Percentiles rank a stretch among this genome's conserved stretches.
These are phyloP conservation scores for Dicentrarchus labrax DNA, from an alignment of 2,113 vertebrate genomes.

Conservation along the genomic window DNA sequence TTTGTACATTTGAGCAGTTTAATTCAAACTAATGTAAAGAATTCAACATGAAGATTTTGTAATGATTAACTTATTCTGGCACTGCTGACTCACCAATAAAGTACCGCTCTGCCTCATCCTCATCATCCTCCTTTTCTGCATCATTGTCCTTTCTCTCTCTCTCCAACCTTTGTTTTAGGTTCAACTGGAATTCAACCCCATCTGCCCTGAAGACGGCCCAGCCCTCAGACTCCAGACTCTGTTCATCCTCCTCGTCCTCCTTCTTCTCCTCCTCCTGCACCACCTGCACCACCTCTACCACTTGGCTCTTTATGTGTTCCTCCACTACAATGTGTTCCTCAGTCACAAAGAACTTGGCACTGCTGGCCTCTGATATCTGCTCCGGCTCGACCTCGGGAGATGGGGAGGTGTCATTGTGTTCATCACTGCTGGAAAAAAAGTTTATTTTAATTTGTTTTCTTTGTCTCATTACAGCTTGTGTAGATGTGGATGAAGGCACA, in stretches of 20 bases:
- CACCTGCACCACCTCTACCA: neutral
- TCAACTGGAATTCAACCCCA: slow-evolving; percentile 77
- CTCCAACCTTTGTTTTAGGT: slow-evolving; percentile 73
- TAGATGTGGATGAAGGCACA: neutral
- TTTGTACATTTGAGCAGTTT: neutral
- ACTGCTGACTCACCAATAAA: slow-evolving; percentile 78
- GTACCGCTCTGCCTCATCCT: slow-evolving; percentile 65
- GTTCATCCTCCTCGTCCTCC: slow-evolving; percentile 18
- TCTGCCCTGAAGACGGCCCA: slow-evolving; percentile 78
- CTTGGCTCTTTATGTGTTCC: slow-evolving; percentile 75
- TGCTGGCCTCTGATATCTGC: slow-evolving; percentile 46
- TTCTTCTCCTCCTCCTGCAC: slow-evolving; percentile 32
- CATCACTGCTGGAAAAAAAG: slow-evolving; percentile 78
- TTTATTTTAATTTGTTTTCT: neutral
- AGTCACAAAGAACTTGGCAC: slow-evolving; percentile 56
- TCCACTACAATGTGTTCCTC: slow-evolving; percentile 71
- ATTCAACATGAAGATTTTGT: neutral
- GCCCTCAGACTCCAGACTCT: slow-evolving; percentile 46
- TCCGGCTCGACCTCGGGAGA: slow-evolving; percentile 49
- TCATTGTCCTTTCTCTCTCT: slow-evolving; percentile 34
- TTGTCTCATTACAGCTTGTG: neutral
- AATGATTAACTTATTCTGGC: neutral
- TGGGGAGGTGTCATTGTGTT: slow-evolving; percentile 21
- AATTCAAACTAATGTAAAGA: neutral
- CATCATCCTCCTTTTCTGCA: slow-evolving; percentile 31